These are phyloP conservation scores for Falcaria lacertinaria DNA, from an alignment of 2,888 invertebrate genomes.

Conservation along the genomic window DNA sequence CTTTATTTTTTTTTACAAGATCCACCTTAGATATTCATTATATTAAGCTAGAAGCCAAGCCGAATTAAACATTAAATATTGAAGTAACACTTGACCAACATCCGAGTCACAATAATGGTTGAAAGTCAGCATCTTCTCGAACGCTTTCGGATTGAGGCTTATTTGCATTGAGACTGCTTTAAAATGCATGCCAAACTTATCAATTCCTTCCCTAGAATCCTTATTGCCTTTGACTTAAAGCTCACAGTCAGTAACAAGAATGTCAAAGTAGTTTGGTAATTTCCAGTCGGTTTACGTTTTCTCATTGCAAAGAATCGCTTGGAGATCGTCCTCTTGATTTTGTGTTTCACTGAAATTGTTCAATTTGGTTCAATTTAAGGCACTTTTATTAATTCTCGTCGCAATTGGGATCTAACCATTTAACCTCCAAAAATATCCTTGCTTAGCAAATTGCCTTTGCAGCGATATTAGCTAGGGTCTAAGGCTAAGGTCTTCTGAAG, in stretches of 20 bases:
- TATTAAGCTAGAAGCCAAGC: too few species aligned
- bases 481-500: too few species aligned
- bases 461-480: too few species aligned
- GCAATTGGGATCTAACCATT: too few species aligned
- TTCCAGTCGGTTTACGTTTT: conserved; percentile 9
- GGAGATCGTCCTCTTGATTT: conserved; percentile 4
- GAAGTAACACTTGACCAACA: too few species aligned
- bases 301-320: conserved; percentile 6
- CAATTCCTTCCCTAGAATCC: background rate
- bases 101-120: too few species aligned
- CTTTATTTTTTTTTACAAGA: too few species aligned
- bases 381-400: too few species aligned
- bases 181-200: conserved; percentile 7
- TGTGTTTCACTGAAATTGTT: conserved; percentile 2
- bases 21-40: too few species aligned
- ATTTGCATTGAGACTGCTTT: conserved; percentile 34
- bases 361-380: background rate
- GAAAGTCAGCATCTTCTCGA: conserved; percentile 17
- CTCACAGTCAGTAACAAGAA: background rate
- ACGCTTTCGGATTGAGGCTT: conserved; percentile 28
- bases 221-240: background rate
- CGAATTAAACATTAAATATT: too few species aligned
- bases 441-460: too few species aligned
- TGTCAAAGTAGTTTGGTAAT: background rate
- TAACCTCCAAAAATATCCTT: too few species aligned